Evolutionary conservation across 1,140 invertebrate genomes (phyloP), one percentile per base, ranked within the genome.

Genomic region (Zaprionus lachaisei): DNA sequence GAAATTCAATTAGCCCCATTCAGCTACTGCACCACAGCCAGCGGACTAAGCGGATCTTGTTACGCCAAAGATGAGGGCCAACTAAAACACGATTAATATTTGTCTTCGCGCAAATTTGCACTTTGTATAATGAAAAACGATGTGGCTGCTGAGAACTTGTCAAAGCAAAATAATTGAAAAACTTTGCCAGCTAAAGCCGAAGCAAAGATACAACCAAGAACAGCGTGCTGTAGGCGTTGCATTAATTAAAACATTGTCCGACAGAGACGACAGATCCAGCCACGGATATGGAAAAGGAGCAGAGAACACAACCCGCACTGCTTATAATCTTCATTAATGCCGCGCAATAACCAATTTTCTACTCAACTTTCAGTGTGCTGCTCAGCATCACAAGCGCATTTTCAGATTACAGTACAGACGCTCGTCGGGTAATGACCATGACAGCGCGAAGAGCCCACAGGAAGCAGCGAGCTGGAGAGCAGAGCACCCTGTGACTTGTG

Each of bases 151-250:
- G 26, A 68, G 62, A 81, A 72, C 76, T 75, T 83, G 78, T 89
- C 84, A 87, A 81, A 70, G 78, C 71, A 62, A 71, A 89, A 79
- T 89, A 87, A 87, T 87, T 90, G 84, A 89, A 87, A 87, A 87
- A 87, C 78, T 87, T 84, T 83, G 41, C 37, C 37, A 28, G 22
- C 54, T 28, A 41, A 38, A 66, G 63, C 64, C 66, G 44, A 79
- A 55, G 47, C 56, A 5, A 20, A 38, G 34, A 62, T 51, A 65
- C 14, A 66, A 47, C 41, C 41, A 60, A 49, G 44, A 62, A 38
- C 37, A 47, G 28, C 17, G 63, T 58, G 67, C 69, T 80, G 66
- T 73, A 80, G 73, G 83, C 68, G 55, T 54, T 74, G 34, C 72
- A 58, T 87, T 90, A 84, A 90, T 90, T 90, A 84, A 87, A 79